Percentiles rank a stretch among this genome's conserved stretches.
phyloP scores from a whole-genome alignment of 2,888 invertebrate species.

The Osmoderma eremita region DNA sequence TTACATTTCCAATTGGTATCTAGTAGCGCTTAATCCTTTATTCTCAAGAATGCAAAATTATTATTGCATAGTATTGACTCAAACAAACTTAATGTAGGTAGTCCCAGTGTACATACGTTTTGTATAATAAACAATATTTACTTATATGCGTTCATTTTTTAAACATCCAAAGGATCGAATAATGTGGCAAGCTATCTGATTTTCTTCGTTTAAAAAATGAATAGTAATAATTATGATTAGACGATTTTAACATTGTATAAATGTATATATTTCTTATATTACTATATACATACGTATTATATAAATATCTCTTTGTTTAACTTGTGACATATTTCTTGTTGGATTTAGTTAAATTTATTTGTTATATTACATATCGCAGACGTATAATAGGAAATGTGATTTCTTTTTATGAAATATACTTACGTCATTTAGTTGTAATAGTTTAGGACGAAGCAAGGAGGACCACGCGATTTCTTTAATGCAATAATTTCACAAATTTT shows the following conservation, averaged over 20 bases:
- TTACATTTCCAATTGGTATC: no score
- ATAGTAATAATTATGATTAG: slow-evolving; percentile 10
- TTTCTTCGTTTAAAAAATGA: slow-evolving; percentile 28
- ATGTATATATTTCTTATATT: slow-evolving; percentile 35
- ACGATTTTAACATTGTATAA: slow-evolving; percentile 33
- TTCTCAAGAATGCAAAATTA: no score
- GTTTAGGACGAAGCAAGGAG: neutral
- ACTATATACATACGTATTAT: slow-evolving; percentile 21
- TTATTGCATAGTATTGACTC: no score
- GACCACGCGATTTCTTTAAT: neutral
- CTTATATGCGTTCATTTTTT: slow-evolving; percentile 36
- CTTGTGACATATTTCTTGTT: slow-evolving; percentile 32
- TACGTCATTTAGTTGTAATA: neutral
- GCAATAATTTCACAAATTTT: neutral
- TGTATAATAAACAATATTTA: slow-evolving; percentile 28
- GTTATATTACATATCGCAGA: slow-evolving; percentile 30
- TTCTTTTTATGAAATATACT: slow-evolving; percentile 15
- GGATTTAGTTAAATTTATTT: slow-evolving; percentile 37
- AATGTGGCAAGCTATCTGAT: neutral
- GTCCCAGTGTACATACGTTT: slow-evolving; percentile 26
- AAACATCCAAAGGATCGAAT: slow-evolving; percentile 1
- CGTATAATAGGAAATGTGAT: slow-evolving; percentile 37
- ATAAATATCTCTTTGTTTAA: slow-evolving; percentile 31
- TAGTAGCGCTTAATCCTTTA: no score
- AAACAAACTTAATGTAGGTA: no score